Evolutionary conservation across 2,113 vertebrate genomes (phyloP).

Genomic region (Corydoras sp.): DNA sequence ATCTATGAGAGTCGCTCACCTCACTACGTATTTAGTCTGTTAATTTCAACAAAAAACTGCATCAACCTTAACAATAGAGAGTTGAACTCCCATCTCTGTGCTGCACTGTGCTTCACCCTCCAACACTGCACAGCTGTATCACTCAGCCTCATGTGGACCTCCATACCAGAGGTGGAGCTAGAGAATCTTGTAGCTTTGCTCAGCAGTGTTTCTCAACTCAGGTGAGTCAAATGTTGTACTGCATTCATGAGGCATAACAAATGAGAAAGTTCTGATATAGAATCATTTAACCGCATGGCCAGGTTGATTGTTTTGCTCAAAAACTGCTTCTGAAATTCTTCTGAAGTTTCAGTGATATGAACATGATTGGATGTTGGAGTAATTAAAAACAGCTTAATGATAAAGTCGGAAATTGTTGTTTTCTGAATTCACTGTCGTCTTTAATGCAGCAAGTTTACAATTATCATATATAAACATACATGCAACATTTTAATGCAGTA

Average conservation of each 20-base stretch:
- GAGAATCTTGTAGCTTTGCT: slow-evolving; percentile 32
- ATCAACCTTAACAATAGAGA: slow-evolving; percentile 37
- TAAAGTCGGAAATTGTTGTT: no score
- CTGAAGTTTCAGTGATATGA: no score
- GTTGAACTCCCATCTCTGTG: slow-evolving; percentile 34
- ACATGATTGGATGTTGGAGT: no score
- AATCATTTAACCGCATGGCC: not conserved
- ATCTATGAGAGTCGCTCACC: slow-evolving; percentile 23
- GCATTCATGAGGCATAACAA: not conserved
- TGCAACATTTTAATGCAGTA: not conserved
- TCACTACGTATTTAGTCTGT: slow-evolving; percentile 32
- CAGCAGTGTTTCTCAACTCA: slow-evolving; percentile 32
- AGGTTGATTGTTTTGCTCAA: no score
- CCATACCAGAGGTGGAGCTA: slow-evolving; percentile 31
- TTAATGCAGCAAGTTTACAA: no score
- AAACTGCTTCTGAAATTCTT: no score
- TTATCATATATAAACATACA: no score
- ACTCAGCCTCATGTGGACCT: slow-evolving; percentile 45
- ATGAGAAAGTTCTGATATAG: not conserved
- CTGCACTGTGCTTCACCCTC: slow-evolving; percentile 37
- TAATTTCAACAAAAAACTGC: slow-evolving; percentile 18
- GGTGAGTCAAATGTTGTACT: slow-evolving; percentile 1
- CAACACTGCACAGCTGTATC: slow-evolving; percentile 32
- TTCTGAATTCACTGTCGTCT: no score
- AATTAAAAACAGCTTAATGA: no score